phyloP scores from a whole-genome alignment of 2,888 invertebrate genomes.

The Calliopum simillimum region DNA sequence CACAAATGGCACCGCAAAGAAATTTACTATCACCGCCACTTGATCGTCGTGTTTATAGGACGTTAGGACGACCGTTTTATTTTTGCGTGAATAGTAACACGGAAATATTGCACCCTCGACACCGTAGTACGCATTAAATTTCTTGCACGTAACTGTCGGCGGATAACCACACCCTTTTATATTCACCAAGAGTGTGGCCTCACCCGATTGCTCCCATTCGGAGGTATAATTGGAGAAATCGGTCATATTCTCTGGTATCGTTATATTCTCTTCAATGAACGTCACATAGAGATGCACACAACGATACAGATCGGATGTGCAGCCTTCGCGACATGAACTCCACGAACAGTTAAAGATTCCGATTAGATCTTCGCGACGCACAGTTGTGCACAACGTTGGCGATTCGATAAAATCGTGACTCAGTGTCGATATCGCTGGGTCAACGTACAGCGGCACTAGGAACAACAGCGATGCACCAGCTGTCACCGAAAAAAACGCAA shows the following conservation, averaged over 20 bases:
- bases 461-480: slow-evolving; percentile 80
- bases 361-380: slow-evolving; percentile 84
- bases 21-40: slow-evolving; percentile 84
- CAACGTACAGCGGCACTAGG: slow-evolving; percentile 81
- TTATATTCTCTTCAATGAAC: slow-evolving; percentile 67
- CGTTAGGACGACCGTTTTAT: slow-evolving; percentile 84
- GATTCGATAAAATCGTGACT: slow-evolving; percentile 87
- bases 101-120: slow-evolving; percentile 81
- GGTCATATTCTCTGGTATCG: slow-evolving; percentile 66
- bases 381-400: slow-evolving; percentile 85
- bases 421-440: slow-evolving; percentile 89
- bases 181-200: slow-evolving; percentile 80
- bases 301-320: slow-evolving; percentile 82
- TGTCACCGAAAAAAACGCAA: slow-evolving; percentile 78
- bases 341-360: slow-evolving; percentile 91
- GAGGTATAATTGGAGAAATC: slow-evolving; percentile 64
- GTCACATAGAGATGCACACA: slow-evolving; percentile 77
- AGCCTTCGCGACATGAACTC: slow-evolving; percentile 92
- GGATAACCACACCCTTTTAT: slow-evolving; percentile 94
- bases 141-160: slow-evolving; percentile 86
- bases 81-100: slow-evolving; percentile 88
- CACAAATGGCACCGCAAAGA: slow-evolving; percentile 85
- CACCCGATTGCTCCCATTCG: slow-evolving; percentile 66
- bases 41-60: slow-evolving; percentile 86
- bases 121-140: slow-evolving; percentile 80